Evolutionary conservation across 2,797 vertebrate species (phyloP), one percentile per base, ranked within the genome.

Genomic region (Sciaenops ocellatus): DNA sequence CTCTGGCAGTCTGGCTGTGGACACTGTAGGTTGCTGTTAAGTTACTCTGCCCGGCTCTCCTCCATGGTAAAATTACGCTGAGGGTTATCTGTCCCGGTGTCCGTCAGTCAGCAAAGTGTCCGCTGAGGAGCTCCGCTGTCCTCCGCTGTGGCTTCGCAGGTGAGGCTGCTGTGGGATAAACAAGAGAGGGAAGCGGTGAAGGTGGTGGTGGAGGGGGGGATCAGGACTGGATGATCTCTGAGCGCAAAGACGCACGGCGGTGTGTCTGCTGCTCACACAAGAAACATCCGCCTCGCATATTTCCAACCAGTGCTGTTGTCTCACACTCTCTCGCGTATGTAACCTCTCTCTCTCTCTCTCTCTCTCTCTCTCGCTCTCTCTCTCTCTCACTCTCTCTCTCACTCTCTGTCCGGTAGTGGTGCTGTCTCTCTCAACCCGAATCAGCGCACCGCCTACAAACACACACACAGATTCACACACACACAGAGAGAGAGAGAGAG

Each of bases 241-340:
- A 77, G 88, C 89, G 90, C 82, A 90, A 91, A 93, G 86, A 87
- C 91, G 87, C 89, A 72, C 86, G 65, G 68, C 56, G 34, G 57
- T 41, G 78, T 42, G 76, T 81, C 68, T 74, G 72, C 82, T 80
- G 75, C 78, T 79, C 74, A 67, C 79, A 79, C 48, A 63, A 78
- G 70, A 83, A 83, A 82, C 76, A 80, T 82, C 85, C 76, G 81
- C 70, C 73, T 66, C 66, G 52, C 64, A 59, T 76, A 76, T 75
- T 71, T 66, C 57, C 57, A 80, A 46, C 51, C 74, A 60, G 60
- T 56, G 52, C 76, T 69, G 69, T 61, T 68, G 57, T 75, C 67
- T 66, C 56, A 46, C 57, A 30, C 76, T 78, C 68, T 52, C 78
- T 62, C 76, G 13, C 44, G 8, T 41, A 78, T 62, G 70, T 72